Evolutionary conservation across 1,140 invertebrate species (phyloP).

Genomic region (Steinernema feltiae): DNA sequence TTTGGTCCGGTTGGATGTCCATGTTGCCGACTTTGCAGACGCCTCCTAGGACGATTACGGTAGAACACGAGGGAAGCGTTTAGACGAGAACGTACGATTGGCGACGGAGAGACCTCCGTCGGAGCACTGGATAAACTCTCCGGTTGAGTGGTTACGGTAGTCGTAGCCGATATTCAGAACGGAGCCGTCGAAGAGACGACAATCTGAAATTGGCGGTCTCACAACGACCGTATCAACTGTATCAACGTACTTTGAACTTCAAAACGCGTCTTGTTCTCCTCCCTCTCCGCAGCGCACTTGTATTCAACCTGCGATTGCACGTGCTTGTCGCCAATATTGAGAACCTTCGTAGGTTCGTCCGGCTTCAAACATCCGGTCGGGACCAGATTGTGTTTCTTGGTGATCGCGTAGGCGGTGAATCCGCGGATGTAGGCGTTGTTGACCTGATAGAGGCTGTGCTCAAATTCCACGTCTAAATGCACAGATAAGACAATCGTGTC

Average conservation of each 20-base stretch:
- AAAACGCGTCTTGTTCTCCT: background rate
- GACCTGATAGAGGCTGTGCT: background rate
- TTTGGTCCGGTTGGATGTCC: background rate
- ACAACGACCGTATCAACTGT: background rate
- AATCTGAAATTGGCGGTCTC: background rate
- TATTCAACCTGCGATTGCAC: background rate
- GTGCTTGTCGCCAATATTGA: background rate
- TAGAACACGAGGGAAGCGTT: background rate
- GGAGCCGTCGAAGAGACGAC: background rate
- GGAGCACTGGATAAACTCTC: background rate
- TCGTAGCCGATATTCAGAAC: background rate
- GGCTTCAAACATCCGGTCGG: background rate
- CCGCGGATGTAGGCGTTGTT: background rate
- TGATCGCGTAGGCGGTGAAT: background rate
- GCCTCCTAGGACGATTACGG: background rate
- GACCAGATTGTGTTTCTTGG: background rate
- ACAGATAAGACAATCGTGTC: background rate
- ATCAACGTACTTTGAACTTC: background rate
- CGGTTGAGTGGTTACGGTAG: background rate
- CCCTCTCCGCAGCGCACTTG: background rate
- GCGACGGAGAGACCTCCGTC: background rate
- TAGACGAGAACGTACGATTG: background rate
- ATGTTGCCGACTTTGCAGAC: background rate
- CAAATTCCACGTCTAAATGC: background rate
- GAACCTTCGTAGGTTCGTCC: background rate